Conservation (phyloP, 2,888 invertebrate species). For the Diaprepes abbreviatus region DNA sequence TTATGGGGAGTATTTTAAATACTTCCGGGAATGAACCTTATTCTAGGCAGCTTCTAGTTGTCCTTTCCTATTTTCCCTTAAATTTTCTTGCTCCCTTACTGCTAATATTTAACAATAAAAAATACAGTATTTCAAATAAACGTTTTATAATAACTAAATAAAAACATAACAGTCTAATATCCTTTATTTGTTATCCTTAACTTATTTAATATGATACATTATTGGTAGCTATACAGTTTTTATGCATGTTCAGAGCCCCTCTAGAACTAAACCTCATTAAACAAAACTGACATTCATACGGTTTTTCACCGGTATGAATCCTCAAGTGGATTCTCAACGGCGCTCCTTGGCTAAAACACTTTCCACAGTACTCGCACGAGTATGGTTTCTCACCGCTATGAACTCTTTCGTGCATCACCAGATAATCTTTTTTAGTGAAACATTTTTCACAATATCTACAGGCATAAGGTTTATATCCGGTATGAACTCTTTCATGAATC, state of each 20-base stretch:
- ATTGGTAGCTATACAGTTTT: conserved; percentile 40
- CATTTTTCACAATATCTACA: conserved; percentile 62
- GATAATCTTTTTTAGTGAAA: conserved; percentile 58
- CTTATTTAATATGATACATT: neutral
- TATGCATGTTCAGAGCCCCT: conserved; percentile 45
- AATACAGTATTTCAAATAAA: no score
- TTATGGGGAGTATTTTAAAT: no score
- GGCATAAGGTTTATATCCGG: conserved; percentile 53
- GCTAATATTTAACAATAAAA: no score
- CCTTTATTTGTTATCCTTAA: neutral
- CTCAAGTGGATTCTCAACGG: conserved; percentile 57
- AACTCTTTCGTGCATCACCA: conserved; percentile 55
- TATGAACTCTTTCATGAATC: conserved; percentile 55
- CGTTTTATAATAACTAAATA: no score
- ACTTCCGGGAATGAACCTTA: no score
- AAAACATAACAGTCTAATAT: no score
- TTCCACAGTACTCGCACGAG: conserved; percentile 57
- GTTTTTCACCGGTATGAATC: conserved; percentile 60
- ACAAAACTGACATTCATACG: conserved; percentile 57
- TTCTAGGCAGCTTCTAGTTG: no score
- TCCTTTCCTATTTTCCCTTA: no score
- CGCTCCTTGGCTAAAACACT: conserved; percentile 56
- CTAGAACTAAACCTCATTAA: conserved; percentile 55
- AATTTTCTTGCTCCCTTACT: no score
- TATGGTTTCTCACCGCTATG: conserved; percentile 65